Evolutionary conservation across 1,140 invertebrate genomes (phyloP), one percentile per base, ranked within the genome.

Genomic region (Bacillus rossius): DNA sequence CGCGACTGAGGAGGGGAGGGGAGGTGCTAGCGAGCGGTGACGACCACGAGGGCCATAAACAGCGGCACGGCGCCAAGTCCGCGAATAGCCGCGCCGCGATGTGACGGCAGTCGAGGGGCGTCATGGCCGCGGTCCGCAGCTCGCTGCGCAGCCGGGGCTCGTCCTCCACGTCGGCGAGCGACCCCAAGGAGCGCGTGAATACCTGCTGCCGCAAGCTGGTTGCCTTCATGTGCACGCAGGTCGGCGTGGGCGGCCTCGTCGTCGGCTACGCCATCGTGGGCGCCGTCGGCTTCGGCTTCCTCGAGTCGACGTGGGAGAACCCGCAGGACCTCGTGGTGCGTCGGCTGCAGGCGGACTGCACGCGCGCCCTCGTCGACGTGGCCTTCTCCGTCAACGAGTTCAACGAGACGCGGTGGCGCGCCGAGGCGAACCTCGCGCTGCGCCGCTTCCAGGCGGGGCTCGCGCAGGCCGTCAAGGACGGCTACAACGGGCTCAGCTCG

Each of bases 211-310:
- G 91, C 22, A 92, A 92, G 69, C 78, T 92, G 59, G 83, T 92
- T 26, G 89, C 90, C 0, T 93, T 94, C 65, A 94, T 94, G 91
- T 94, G 89, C 74, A 93, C 91, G 2, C 89, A 92, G 78, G 92
- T 99, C 45, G 96, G 96, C 47, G 89, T 99, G 4, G 95, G 94
- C 41, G 92, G 89, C 1, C 76, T 98, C 3, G 93, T 99, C 14
- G 92, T 98, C 0, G 86, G 91, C 42, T 99, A 99, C 71, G 92
- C 96, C 1, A 88, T 98, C 45, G 82, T 98, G 8, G 96, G 96
- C 0, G 96, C 96, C 0, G 86, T 96, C 22, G 86, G 92, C 34
- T 99, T 99, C 71, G 89, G 85, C 68, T 79, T 83, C 45, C 86
- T 98, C 38, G 96, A 98, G 73, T 82, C 82, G 1, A 77, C 84